phyloP scores from a whole-genome alignment of 2,888 invertebrate species.

The Leptogaster cylindrica region DNA sequence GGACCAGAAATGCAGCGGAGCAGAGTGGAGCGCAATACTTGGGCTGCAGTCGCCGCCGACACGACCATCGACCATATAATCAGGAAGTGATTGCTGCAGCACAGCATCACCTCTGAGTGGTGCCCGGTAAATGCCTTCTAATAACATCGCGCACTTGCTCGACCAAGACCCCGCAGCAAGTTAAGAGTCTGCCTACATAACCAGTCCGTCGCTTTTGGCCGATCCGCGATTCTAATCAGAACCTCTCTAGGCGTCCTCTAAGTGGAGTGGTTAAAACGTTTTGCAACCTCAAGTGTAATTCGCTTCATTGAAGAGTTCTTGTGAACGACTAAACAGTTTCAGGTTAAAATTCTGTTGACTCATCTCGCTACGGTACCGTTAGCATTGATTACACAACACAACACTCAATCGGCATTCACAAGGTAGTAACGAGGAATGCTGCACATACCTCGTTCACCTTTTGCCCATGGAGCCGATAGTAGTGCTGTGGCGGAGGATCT shows the following conservation, averaged over 20 bases:
- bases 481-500: background rate
- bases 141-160: background rate
- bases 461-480: background rate
- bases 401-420: slow-evolving; percentile 39
- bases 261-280: slow-evolving; percentile 1
- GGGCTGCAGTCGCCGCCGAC: background rate
- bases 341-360: slow-evolving; percentile 43
- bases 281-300: slow-evolving; percentile 17
- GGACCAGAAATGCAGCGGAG: background rate
- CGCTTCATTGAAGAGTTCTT: slow-evolving; percentile 27
- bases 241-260: slow-evolving; percentile 10
- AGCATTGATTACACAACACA: slow-evolving; percentile 43
- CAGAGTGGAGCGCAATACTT: background rate
- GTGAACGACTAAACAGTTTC: slow-evolving; percentile 31
- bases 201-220: slow-evolving; percentile 5
- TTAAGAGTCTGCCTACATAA: slow-evolving; percentile 29
- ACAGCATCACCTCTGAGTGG: slow-evolving; percentile 2
- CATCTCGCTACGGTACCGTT: slow-evolving; percentile 44
- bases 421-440: slow-evolving; percentile 23
- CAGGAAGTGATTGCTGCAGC: slow-evolving; percentile 30
- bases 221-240: slow-evolving; percentile 38
- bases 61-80: background rate
- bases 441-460: slow-evolving; percentile 3
- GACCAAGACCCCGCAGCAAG: background rate
- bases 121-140: slow-evolving; percentile 15